phyloP scores from a whole-genome alignment of 2,888 invertebrate genomes.

The Folsomia manolachei region DNA sequence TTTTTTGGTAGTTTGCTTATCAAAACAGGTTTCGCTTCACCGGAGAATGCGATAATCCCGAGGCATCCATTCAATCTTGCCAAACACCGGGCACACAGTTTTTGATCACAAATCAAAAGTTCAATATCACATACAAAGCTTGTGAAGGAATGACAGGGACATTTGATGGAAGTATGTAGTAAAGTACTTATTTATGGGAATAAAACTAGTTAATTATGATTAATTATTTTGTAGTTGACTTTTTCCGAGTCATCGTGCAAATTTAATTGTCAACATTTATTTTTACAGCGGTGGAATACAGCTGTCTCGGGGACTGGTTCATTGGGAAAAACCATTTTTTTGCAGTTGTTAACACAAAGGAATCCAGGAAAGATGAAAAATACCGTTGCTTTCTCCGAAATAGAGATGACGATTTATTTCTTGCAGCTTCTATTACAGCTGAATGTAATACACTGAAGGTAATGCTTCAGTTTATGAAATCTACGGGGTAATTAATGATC shows the following conservation, averaged over 20 bases:
- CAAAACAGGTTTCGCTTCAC: conserved; percentile 72
- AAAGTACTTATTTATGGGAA: background rate
- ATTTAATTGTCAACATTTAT: background rate
- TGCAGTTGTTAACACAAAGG: conserved; percentile 94
- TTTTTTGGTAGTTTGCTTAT: background rate
- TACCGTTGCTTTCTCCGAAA: conserved; percentile 92
- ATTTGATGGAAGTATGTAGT: conserved; percentile 69
- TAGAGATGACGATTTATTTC: conserved; percentile 86
- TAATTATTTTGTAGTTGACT: background rate
- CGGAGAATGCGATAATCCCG: conserved; percentile 74
- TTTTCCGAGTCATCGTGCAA: conserved; percentile 19
- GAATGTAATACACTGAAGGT: conserved; percentile 87
- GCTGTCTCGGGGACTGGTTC: conserved; percentile 93
- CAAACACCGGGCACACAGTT: conserved; percentile 95
- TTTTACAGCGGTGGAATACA: conserved; percentile 74
- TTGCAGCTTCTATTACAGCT: conserved; percentile 89
- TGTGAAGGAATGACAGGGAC: conserved; percentile 87
- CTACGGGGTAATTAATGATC: no score
- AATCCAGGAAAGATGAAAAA: conserved; percentile 89
- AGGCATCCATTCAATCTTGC: conserved; percentile 86
- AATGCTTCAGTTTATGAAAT: no score
- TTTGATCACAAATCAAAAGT: conserved; percentile 89
- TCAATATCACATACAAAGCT: conserved; percentile 87
- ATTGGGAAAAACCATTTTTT: conserved; percentile 94
- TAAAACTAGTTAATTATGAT: conserved; percentile 11